Evolutionary conservation across 2,113 vertebrate species (phyloP).

Genomic region (Miniopterus natalensis): DNA sequence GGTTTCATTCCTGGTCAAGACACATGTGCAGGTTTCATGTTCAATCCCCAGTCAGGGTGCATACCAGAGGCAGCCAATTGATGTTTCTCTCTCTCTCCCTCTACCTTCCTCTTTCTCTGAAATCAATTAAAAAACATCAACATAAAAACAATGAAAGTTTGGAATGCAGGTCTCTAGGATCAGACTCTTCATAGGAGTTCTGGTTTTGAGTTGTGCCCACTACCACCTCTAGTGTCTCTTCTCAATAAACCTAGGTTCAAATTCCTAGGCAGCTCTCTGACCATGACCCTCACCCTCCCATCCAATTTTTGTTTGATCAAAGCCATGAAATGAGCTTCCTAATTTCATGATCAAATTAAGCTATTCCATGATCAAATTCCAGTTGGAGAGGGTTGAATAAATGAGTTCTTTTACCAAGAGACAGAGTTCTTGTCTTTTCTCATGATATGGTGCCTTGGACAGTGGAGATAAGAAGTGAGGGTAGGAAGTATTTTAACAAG

Average conservation of each 20-base stretch:
- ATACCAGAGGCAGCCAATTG: too few relatives aligned
- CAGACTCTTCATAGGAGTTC: background rate
- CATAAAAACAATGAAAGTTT: background rate
- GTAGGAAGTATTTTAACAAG: background rate
- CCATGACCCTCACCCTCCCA: background rate
- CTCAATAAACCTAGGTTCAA: background rate
- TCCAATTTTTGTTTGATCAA: background rate
- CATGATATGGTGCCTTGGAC: background rate
- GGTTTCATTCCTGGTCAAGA: too few relatives aligned
- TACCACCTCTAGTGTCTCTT: background rate
- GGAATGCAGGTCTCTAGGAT: background rate
- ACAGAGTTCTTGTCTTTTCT: background rate
- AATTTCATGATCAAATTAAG: background rate
- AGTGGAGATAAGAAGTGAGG: background rate
- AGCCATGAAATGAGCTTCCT: background rate
- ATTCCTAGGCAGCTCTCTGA: background rate
- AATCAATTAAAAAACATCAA: too few relatives aligned
- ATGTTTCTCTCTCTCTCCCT: too few relatives aligned
- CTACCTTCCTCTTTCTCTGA: too few relatives aligned
- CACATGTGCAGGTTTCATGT: too few relatives aligned
- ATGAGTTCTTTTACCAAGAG: background rate
- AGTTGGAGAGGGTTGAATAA: background rate
- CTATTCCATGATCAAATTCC: background rate
- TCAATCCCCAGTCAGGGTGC: too few relatives aligned
- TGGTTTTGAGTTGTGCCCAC: background rate